A percentile compares a stretch with the other conserved stretches of the same genome.
phyloP scores from a whole-genome alignment of 92 coral and sea anemone species.

The Plumapathes pennacea region DNA sequence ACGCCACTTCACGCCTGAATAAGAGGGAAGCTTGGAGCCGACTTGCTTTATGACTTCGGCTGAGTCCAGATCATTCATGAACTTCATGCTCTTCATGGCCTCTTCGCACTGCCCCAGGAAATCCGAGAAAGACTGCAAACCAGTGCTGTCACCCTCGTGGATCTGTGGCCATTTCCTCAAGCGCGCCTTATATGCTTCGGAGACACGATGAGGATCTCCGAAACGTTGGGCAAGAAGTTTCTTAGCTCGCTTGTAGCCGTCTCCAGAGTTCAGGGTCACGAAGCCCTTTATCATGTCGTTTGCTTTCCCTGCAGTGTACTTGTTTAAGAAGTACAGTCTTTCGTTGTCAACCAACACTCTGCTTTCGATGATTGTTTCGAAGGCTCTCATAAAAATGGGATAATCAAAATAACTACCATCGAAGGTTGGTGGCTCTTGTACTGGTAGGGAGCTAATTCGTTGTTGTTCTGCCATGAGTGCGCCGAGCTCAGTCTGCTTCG shows the following conservation, averaged over 20 bases:
- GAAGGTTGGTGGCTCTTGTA: conserved; percentile 45
- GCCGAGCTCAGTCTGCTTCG: conserved; percentile 36
- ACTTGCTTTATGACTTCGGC: conserved; percentile 4
- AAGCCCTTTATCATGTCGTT: conserved; percentile 43
- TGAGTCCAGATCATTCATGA: conserved; percentile 6
- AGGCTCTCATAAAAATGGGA: conserved; percentile 30
- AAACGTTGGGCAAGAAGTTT: conserved; percentile 14
- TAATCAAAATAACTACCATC: conserved; percentile 34
- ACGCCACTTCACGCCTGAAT: too few relatives aligned
- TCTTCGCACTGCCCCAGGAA: too few relatives aligned
- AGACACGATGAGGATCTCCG: conserved; percentile 45
- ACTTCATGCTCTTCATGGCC: conserved; percentile 9
- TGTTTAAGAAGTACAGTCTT: too few relatives aligned
- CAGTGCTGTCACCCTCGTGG: too few relatives aligned
- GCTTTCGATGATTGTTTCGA: conserved; percentile 24
- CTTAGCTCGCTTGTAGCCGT: conserved; percentile 8
- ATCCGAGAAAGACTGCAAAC: too few relatives aligned
- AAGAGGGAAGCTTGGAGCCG: too few relatives aligned
- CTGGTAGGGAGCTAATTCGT: conserved; percentile 29
- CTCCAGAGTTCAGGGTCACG: conserved; percentile 11
- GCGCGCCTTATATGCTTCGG: conserved; percentile 32
- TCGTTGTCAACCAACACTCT: conserved; percentile 20
- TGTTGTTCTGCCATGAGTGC: conserved; percentile 29
- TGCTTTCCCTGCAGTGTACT: conserved; percentile 60
- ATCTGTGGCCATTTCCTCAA: conserved; percentile 15